Evolutionary conservation across 2,888 invertebrate genomes (phyloP), one percentile per base, ranked within the genome.

Genomic region (Abrostola tripartita): DNA sequence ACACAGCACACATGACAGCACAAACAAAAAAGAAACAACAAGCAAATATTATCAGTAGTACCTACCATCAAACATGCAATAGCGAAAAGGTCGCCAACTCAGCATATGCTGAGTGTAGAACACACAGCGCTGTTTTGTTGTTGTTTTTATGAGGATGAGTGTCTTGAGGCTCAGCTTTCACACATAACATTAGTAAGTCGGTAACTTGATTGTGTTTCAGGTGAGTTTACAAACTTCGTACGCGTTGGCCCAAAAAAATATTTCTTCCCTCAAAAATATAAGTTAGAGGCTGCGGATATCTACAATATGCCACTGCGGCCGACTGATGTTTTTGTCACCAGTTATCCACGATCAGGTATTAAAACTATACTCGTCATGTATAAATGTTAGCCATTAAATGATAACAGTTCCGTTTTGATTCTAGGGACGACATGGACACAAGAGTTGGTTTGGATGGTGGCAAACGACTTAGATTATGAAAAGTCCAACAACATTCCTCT

Each of bases 391-490:
- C 24, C 24, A 24, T 24, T 2, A 24, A 24, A 37, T 14, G 12
- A 37, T 9, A 6, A 37, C n/a, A 6, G 0, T 36, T 2, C 2
- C n/a, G 6, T 53, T 54, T 42, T 54, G 5, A n/a, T 85, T 85
- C 12, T 78, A 96, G 96, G 96, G 12, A 96, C 96, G 9, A 97
- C 97, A 6, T 96, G 97, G 97, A 97, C 97, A 0, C 97, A 97
- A 86, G 98, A 98, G 88, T 89, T 98, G 80, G 96, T 97, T 1
- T 98, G 98, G 98, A 90, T 98, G 85, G 88, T 98, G 38, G 96
- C 96, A 1, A 97, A 97, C 83, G 92, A 97, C 81, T 94, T 97
- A 79, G 96, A 98, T 85, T 98, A 97, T 82, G 92, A 95, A 38
- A 95, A 91, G 65, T 97, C 97, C 0, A 92, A 93, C 37, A 90